These are phyloP conservation scores for Valencia hispanica DNA, from an alignment of 2,797 vertebrate genomes.

Conservation along the genomic window DNA sequence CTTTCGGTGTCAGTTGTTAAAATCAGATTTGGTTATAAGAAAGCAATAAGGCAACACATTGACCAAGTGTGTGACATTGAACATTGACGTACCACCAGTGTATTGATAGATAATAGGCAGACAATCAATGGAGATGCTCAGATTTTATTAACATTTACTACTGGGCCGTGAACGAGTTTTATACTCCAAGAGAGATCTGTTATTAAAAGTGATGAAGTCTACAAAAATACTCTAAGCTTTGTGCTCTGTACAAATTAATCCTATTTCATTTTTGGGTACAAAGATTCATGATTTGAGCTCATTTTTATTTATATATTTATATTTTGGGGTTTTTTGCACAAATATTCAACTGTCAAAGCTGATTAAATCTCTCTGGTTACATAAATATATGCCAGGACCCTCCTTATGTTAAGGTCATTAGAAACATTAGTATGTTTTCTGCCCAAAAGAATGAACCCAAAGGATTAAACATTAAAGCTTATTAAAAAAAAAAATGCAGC, in stretches of 20 bases:
- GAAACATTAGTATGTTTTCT: constrained; percentile 42
- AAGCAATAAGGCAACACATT: constrained; percentile 30
- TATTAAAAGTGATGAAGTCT: constrained; percentile 7
- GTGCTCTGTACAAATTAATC: constrained; percentile 33
- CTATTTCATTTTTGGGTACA: constrained; percentile 18
- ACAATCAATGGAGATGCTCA: constrained; percentile 61
- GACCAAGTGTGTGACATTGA: constrained; percentile 46
- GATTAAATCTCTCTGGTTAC: constrained; percentile 40
- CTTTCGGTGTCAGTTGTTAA: background rate
- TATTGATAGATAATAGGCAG: constrained; percentile 61
- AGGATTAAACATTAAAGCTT: constrained; percentile 56
- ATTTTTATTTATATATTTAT: constrained; percentile 3
- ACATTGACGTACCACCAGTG: constrained; percentile 47
- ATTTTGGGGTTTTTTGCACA: constrained; percentile 19
- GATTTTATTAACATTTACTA: constrained; percentile 72
- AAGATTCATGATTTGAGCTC: constrained; percentile 8
- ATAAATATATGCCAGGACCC: constrained; percentile 36
- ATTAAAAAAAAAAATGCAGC: constrained; percentile 56
- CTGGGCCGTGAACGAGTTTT: constrained; percentile 65
- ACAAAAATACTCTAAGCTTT: constrained; percentile 7
- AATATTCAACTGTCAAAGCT: constrained; percentile 12
- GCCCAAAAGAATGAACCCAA: constrained; percentile 35
- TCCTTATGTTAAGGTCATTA: constrained; percentile 36
- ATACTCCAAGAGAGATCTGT: constrained; percentile 34
- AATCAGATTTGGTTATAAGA: constrained; percentile 27